Conservation (phyloP, 2,888 invertebrate species). For the Pterostichus madidus region DNA sequence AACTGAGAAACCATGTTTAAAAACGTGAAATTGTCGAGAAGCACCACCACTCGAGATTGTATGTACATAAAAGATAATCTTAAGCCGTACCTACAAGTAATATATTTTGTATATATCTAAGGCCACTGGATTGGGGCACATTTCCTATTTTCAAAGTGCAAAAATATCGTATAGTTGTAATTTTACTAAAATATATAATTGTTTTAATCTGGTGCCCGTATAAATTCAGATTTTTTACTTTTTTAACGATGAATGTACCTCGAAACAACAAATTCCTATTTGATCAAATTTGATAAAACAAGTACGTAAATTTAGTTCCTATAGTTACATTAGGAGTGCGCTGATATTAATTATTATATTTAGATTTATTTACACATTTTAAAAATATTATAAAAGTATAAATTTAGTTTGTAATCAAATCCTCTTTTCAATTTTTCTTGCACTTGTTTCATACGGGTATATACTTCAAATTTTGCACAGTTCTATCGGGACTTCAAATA, state of each 20-base stretch:
- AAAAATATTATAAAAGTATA: constrained; percentile 49
- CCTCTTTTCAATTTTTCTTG: constrained; percentile 29
- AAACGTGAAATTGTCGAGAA: background rate
- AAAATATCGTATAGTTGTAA: constrained; percentile 67
- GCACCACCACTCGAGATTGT: constrained; percentile 41
- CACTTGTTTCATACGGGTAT: constrained; percentile 40
- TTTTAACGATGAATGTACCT: constrained; percentile 59
- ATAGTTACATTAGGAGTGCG: constrained; percentile 64
- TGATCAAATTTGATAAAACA: constrained; percentile 59
- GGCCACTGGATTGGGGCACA: constrained; percentile 69
- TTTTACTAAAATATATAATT: constrained; percentile 64
- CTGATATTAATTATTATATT: constrained; percentile 53
- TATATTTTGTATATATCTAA: constrained; percentile 61
- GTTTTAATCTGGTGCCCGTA: constrained; percentile 65
- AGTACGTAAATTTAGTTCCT: constrained; percentile 66
- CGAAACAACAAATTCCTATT: constrained; percentile 61
- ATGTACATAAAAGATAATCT: constrained; percentile 60
- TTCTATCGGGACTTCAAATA: too few relatives aligned
- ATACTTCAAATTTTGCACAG: constrained; percentile 2
- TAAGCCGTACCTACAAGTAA: constrained; percentile 62
- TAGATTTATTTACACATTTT: constrained; percentile 59
- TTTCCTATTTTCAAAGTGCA: constrained; percentile 71
- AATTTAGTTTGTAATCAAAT: constrained; percentile 55
- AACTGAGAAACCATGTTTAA: constrained; percentile 7
- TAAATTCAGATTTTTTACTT: constrained; percentile 65